Conservation (phyloP, 2,113 vertebrate genomes). For the Lontra canadensis region DNA sequence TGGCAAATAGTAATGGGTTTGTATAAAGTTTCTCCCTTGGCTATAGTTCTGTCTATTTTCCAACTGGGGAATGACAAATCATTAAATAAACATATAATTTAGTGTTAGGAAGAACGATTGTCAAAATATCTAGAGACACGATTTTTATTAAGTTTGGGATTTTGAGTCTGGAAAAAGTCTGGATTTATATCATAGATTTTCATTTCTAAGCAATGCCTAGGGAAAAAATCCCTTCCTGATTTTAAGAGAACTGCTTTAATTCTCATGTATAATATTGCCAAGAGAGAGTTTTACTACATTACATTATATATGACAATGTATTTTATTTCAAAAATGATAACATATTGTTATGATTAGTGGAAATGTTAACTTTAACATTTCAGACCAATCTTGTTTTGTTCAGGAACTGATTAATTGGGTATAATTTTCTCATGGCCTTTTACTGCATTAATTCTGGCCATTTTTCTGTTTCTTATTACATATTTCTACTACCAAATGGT, state of each 20-base stretch:
- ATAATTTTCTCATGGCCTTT: background rate
- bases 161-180: background rate
- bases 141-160: constrained; percentile 27
- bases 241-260: background rate
- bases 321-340: constrained; percentile 32
- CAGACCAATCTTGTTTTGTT: constrained; percentile 7
- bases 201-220: background rate
- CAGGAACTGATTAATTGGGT: background rate
- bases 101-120: background rate
- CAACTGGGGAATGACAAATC: background rate
- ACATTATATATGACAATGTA: background rate
- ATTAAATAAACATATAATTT: background rate
- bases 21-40: background rate
- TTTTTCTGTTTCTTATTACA: background rate
- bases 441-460: background rate
- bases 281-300: background rate
- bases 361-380: background rate
- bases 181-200: background rate
- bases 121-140: background rate
- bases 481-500: background rate
- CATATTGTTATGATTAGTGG: background rate
- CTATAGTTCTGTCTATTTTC: constrained; percentile 30
- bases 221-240: background rate
- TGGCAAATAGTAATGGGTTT: background rate
- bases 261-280: background rate